These are phyloP conservation scores for Callimorpha dominula DNA, from an alignment of 2,888 invertebrate genomes.

Conservation along the genomic window DNA sequence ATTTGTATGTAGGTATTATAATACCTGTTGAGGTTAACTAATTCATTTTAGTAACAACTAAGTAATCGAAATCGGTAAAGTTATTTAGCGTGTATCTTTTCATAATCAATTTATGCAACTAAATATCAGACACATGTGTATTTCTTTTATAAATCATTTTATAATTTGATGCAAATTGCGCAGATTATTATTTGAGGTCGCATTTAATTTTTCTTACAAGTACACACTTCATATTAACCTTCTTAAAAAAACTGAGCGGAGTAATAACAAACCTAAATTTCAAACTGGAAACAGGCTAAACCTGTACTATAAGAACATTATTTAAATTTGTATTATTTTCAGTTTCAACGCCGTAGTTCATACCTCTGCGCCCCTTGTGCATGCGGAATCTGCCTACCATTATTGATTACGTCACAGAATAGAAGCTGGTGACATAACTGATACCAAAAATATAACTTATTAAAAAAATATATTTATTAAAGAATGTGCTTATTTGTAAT, in stretches of 20 bases:
- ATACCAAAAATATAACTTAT: slow-evolving; percentile 49
- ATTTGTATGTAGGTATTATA: neutral
- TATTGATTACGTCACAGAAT: slow-evolving; percentile 47
- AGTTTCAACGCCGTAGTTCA: slow-evolving; percentile 78
- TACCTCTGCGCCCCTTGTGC: slow-evolving; percentile 71
- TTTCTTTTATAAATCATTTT: neutral
- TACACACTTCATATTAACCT: slow-evolving; percentile 8
- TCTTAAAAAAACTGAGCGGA: slow-evolving; percentile 1
- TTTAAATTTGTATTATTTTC: slow-evolving; percentile 21
- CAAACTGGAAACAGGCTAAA: neutral
- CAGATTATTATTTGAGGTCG: neutral
- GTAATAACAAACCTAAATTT: slow-evolving; percentile 1
- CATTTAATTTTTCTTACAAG: slow-evolving; percentile 7
- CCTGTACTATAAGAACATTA: slow-evolving; percentile 1
- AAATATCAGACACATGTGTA: slow-evolving; percentile 1
- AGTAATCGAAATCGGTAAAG: neutral
- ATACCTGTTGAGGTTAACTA: slow-evolving; percentile 9
- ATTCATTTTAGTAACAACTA: neutral
- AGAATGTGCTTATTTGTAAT: neutral
- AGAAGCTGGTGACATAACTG: neutral
- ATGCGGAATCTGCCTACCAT: slow-evolving; percentile 63
- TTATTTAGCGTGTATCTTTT: neutral
- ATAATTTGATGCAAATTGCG: slow-evolving; percentile 8
- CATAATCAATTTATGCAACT: neutral
- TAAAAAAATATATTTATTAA: slow-evolving; percentile 34